Percentiles rank a stretch among this genome's conserved stretches.
phyloP scores from a whole-genome alignment of 2,797 vertebrate genomes.

The Podarcis siculus region DNA sequence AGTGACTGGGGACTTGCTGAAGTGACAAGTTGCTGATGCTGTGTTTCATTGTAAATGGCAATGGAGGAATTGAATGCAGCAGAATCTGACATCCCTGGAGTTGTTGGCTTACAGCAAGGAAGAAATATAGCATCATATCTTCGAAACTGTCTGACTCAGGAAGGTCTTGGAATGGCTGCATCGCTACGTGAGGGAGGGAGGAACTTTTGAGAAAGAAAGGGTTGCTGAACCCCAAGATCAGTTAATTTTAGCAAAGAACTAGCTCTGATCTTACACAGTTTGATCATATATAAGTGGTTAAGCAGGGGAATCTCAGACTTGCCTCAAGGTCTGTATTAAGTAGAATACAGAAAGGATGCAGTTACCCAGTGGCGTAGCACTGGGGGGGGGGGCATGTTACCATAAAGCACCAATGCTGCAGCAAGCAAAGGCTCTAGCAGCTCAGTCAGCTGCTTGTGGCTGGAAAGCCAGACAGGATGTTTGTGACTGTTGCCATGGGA shows the following conservation, averaged over 20 bases:
- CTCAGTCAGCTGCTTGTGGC: too few relatives aligned
- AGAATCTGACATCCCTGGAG: conserved; percentile 21
- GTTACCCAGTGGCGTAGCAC: too few relatives aligned
- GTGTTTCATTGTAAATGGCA: conserved; percentile 26
- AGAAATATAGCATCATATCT: background rate
- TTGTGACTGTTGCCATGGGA: too few relatives aligned
- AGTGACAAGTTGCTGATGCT: conserved; percentile 28
- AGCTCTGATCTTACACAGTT: too few relatives aligned
- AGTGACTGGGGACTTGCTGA: conserved; percentile 31
- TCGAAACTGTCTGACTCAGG: background rate
- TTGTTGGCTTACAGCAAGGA: background rate
- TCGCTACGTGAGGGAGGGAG: too few relatives aligned
- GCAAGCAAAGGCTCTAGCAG: too few relatives aligned
- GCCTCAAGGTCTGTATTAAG: background rate
- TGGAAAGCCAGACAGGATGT: too few relatives aligned
- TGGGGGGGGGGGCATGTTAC: too few relatives aligned
- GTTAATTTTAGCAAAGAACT: background rate
- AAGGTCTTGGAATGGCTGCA: background rate
- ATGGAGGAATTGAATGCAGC: conserved; percentile 38
- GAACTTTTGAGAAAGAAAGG: background rate
- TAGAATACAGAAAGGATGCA: background rate
- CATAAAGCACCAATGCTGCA: too few relatives aligned
- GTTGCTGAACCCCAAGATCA: background rate
- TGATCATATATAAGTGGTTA: background rate
- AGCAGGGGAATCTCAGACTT: background rate